Base-by-base conservation (phyloP, 2,888 invertebrate genomes). In the Drosophila ezoana region DNA sequence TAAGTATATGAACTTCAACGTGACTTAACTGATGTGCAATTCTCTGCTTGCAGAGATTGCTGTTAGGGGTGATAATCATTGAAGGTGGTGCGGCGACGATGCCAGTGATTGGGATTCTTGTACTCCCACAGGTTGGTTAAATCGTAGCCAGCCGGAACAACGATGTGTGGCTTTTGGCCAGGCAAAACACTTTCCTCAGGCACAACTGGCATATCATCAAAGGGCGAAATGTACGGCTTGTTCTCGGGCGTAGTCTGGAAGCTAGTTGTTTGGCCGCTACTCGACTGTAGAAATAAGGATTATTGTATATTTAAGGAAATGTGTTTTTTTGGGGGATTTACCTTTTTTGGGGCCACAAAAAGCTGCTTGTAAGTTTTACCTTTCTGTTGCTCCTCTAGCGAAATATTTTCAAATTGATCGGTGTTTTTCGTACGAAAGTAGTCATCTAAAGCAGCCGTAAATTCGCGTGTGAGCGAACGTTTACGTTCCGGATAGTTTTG, bases 61-160 rank as follows among this genome's bases (percentile, higher is more conserved):
- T 14, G n/a, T 59, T 62, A 75, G 0, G 71, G 61, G 3, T n/a
- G 14, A 11, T 4, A 10, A 44, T 72, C 58, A 28, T 47, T 10
- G n/a, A 48, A 63, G 8, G 76, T 76, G 33, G 53, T 70, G 20
- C 14, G 2, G 6, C 79, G 79, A 2, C 60, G 56, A 40, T 74
- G 62, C 83, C 83, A 81, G 47, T 83, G 81, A 65, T 81, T 79
- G 6, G 79, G 67, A 49, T 81, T 13, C 1, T 71, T 79, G 8
- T 56, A 71, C 18, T 68, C 40, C 5, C 49, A 43, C 54, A 81
- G 23, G 4, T 58, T 68, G n/a, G 23, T 44, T 51, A 83, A 56
- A 52, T 82, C 79, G 23, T 38, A 83, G 8, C 83, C 81, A 18
- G 75, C 83, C 1, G 81, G 83, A 18, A 83, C 60, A 5, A 32